Percentiles rank a stretch among this genome's conserved stretches.
These are phyloP conservation scores for Aphodius granarius DNA, from an alignment of 2,888 invertebrate species.

Conservation along the genomic window DNA sequence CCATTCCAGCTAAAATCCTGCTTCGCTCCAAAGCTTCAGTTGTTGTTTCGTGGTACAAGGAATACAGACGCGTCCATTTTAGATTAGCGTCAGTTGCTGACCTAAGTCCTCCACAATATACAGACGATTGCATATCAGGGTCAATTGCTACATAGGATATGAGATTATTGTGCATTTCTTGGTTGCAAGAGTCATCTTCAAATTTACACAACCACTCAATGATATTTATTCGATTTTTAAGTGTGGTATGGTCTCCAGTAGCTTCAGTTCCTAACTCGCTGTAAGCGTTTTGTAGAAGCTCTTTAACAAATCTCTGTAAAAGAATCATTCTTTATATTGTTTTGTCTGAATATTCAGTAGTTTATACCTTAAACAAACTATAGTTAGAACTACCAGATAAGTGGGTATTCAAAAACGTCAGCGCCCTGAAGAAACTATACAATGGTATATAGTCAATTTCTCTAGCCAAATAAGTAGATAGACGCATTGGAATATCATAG, in stretches of 20 bases:
- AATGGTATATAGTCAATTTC: conserved; percentile 68
- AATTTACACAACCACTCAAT: conserved; percentile 42
- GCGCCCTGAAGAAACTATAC: conserved; percentile 45
- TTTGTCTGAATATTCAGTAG: background rate
- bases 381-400: conserved; percentile 15
- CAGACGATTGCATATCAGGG: conserved; percentile 13
- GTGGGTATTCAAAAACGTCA: conserved; percentile 27
- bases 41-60: background rate
- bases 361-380: conserved; percentile 24
- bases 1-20: conserved; percentile 13
- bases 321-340: background rate
- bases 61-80: conserved; percentile 16
- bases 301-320: conserved; percentile 11
- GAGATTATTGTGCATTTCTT: conserved; percentile 11
- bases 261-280: background rate
- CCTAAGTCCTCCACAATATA: conserved; percentile 17
- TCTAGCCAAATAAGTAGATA: conserved; percentile 61
- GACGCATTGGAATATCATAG: conserved; percentile 58
- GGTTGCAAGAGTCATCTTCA: conserved; percentile 46
- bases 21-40: conserved; percentile 6
- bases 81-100: background rate
- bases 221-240: conserved; percentile 48
- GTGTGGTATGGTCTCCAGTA: conserved; percentile 22
- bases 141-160: background rate
- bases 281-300: background rate